Evolutionary conservation across 2,888 invertebrate genomes (phyloP), one percentile per base, ranked within the genome.

Genomic region (Tenthredo mesomela): DNA sequence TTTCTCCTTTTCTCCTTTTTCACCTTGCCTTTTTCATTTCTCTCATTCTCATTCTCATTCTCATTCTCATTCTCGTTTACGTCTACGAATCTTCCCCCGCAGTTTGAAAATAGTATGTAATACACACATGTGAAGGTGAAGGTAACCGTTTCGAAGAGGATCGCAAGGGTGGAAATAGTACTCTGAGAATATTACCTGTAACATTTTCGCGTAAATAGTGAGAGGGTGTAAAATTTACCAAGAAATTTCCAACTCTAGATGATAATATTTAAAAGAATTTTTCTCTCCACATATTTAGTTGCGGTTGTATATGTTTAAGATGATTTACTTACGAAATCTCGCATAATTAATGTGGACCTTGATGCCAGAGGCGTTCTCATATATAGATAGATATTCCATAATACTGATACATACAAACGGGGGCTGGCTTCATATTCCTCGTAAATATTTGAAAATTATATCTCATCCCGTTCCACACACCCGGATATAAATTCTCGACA

Each of bases 161-260:
- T 70, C n/a, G 15, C 18, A 37, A 33, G 9, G 70, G 70, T n/a
- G 18, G 37, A 7, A 70, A 70, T 37, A 37, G 70, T 70, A 29
- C 70, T n/a, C 37, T 3, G n/a, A n/a, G n/a, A 70, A 70, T 70
- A 70, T 70, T 70, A 70, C 29, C 70, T 40, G 61, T 61, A 61
- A 61, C 61, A 33, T 25, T 67, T 33, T 33, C 12, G 4, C 12
- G 4, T 29, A 61, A 61, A 61, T 21, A 2, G 61, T 29, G 2
- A 25, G 1, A 1, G n/a, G n/a, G n/a, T 6, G n/a, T n/a, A 10
- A 50, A 54, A 54, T n/a, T 54, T 54, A n/a, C 15, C 67, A 33
- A 67, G 29, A 67, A 33, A 67, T 15, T 67, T 65, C 12, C 1
- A 18, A 18, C 18, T 50, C 5, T n/a, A 1, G 54, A 0, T 54